phyloP scores from a whole-genome alignment of 2,888 invertebrate genomes.

The Pseudococcus viburni region DNA sequence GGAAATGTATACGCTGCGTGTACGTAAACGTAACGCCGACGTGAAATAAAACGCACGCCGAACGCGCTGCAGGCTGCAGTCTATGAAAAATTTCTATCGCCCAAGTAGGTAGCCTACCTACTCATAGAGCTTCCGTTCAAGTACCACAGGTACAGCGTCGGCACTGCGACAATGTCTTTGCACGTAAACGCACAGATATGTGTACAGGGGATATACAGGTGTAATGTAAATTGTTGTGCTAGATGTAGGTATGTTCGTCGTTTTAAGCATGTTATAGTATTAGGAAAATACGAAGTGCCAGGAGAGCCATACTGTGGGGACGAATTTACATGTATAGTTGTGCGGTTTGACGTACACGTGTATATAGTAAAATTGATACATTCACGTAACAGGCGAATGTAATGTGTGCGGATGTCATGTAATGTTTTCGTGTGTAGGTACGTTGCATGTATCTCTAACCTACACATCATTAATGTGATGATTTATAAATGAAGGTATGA shows the following conservation, averaged over 20 bases:
- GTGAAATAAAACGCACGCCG: neutral
- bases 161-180: neutral
- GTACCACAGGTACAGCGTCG: neutral
- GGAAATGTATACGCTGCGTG: neutral
- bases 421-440: neutral
- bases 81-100: neutral
- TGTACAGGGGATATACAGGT: neutral
- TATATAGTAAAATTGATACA: slow-evolving; percentile 46
- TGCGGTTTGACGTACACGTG: neutral
- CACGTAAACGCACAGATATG: neutral
- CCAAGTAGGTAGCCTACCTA: neutral
- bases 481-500: too few species aligned
- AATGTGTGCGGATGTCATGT: neutral
- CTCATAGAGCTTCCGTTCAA: neutral
- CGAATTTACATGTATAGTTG: slow-evolving; percentile 1
- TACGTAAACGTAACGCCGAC: neutral
- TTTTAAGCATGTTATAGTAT: slow-evolving; percentile 8
- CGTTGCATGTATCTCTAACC: neutral
- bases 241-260: slow-evolving; percentile 32
- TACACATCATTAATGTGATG: too few species aligned
- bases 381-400: slow-evolving; percentile 24
- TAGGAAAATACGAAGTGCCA: neutral
- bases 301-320: neutral
- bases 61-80: neutral
- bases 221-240: neutral